Conservation (phyloP, 2,888 invertebrate genomes). For the Mimas tiliae region DNA sequence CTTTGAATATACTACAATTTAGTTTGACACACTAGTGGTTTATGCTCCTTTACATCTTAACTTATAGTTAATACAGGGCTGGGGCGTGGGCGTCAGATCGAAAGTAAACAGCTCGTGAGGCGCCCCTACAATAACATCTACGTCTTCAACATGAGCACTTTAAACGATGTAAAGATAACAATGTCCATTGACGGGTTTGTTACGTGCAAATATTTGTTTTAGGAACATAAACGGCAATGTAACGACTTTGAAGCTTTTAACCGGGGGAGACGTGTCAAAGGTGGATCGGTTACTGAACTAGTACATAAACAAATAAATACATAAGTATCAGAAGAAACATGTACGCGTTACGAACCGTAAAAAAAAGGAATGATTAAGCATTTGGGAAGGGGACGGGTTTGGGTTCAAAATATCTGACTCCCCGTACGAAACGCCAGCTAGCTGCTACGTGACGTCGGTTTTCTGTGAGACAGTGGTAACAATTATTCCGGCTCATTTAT, state of each 20-base stretch:
- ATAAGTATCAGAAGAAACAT: too few species aligned
- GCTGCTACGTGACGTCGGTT: too few species aligned
- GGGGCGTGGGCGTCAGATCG: conserved; percentile 46
- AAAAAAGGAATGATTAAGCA: too few species aligned
- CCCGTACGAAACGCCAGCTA: too few species aligned
- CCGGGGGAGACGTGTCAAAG: too few species aligned
- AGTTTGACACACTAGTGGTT: background rate
- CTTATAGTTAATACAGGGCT: conserved; percentile 18
- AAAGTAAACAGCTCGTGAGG: conserved; percentile 63
- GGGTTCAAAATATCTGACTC: too few species aligned
- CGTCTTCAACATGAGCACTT: conserved; percentile 48
- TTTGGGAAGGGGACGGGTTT: too few species aligned
- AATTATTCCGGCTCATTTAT: too few species aligned
- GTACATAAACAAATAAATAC: too few species aligned
- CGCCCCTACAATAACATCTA: conserved; percentile 60
- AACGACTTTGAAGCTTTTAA: conserved; percentile 22
- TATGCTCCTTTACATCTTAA: conserved; percentile 15
- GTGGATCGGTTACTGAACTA: too few species aligned
- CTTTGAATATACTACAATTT: background rate
- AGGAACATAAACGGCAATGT: conserved; percentile 19
- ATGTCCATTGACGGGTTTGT: conserved; percentile 45
- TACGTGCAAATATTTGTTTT: conserved; percentile 43
- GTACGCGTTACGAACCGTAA: too few species aligned
- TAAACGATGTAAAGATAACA: conserved; percentile 61
- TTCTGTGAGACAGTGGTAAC: too few species aligned